Evolutionary conservation across 30 jellyfish, hydroid and myxozoan genomes (phyloP).

Genomic region (Hydractinia echinata): DNA sequence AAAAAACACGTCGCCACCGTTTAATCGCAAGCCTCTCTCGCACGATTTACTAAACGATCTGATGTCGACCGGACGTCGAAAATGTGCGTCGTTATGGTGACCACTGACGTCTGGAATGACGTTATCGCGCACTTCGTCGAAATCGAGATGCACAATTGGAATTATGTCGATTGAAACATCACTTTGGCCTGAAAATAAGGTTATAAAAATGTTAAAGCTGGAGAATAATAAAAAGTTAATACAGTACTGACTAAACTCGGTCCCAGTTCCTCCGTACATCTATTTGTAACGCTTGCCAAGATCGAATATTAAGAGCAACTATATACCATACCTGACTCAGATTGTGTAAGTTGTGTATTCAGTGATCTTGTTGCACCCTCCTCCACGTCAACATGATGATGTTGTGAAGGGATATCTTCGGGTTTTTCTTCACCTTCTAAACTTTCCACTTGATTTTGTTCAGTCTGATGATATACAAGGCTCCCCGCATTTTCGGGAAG

Average conservation of each 20-base stretch:
- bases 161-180: conserved; percentile 55
- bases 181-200: background rate
- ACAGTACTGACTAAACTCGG: background rate
- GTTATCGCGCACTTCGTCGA: conserved; percentile 85
- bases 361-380: conserved; percentile 21
- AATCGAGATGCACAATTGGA: conserved; percentile 79
- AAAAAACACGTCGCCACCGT: conserved; percentile 89
- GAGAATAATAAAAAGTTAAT: background rate
- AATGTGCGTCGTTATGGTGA: conserved; percentile 90
- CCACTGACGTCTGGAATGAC: conserved; percentile 95
- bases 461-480: conserved; percentile 6
- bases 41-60: conserved; percentile 81
- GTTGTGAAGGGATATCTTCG: conserved; percentile 16
- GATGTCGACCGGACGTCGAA: conserved; percentile 88
- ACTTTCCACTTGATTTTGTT: background rate
- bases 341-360: background rate
- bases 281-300: background rate
- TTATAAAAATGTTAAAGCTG: background rate
- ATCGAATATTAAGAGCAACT: background rate
- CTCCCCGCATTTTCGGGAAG: background rate
- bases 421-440: background rate
- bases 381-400: background rate
- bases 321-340: background rate
- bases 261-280: background rate
- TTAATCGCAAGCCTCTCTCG: conserved; percentile 79